A percentile compares a stretch with the other conserved stretches of the same genome.
Evolutionary conservation across 2,888 invertebrate species (phyloP).

Genomic region (Clusia tigrina): DNA sequence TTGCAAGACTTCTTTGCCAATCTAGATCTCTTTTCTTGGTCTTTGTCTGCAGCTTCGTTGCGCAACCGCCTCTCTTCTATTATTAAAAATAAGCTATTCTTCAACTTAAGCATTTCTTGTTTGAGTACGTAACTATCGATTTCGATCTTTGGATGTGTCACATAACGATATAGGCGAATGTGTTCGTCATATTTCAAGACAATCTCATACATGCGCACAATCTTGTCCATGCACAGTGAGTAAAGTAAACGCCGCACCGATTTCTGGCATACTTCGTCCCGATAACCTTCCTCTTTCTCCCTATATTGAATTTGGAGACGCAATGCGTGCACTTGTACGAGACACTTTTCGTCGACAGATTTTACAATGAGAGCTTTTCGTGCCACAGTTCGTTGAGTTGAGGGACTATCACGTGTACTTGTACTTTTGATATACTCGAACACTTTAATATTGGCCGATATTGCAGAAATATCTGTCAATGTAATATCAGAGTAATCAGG

Average conservation of each 20-base stretch:
- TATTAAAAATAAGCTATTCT: slow-evolving; percentile 47
- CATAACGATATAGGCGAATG: slow-evolving; percentile 49
- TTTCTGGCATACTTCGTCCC: slow-evolving; percentile 69
- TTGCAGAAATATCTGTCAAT: slow-evolving; percentile 44
- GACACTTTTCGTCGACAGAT: slow-evolving; percentile 68
- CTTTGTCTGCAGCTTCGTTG: background rate
- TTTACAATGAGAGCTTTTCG: slow-evolving; percentile 73
- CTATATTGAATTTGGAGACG: slow-evolving; percentile 67
- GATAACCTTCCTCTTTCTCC: slow-evolving; percentile 67
- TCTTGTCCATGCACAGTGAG: slow-evolving; percentile 64
- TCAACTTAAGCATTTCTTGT: slow-evolving; percentile 51
- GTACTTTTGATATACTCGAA: slow-evolving; percentile 21
- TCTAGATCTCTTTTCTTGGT: slow-evolving; percentile 30
- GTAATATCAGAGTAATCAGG: slow-evolving; percentile 38
- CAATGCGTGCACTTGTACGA: slow-evolving; percentile 68
- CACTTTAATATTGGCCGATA: slow-evolving; percentile 39
- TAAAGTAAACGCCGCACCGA: slow-evolving; percentile 71
- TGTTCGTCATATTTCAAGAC: slow-evolving; percentile 45
- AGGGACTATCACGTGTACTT: slow-evolving; percentile 19
- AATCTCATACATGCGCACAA: slow-evolving; percentile 53
- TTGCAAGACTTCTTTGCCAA: background rate
- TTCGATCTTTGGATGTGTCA: slow-evolving; percentile 56
- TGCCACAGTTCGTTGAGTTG: slow-evolving; percentile 56
- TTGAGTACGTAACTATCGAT: slow-evolving; percentile 45
- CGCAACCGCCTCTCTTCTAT: slow-evolving; percentile 45